Conservation (phyloP, 2,797 vertebrate species). For the Cyclopterus lumpus region DNA sequence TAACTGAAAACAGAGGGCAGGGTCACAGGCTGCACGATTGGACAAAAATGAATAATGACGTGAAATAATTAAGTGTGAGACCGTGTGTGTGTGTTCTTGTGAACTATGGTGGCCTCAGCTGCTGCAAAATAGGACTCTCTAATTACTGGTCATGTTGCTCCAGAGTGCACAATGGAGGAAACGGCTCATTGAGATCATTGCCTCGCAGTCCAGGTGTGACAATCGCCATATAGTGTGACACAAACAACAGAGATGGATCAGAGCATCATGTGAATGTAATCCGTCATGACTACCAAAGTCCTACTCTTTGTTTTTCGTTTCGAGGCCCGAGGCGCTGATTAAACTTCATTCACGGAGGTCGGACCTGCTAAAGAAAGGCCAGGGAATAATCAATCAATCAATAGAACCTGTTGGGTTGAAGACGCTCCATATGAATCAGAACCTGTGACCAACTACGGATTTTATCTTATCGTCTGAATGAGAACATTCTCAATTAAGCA, state of each 20-base stretch:
- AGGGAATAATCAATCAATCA: not conserved
- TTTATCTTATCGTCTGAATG: not conserved
- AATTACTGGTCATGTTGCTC: constrained; percentile 35
- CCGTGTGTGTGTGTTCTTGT: not conserved
- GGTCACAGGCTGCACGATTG: constrained; percentile 29
- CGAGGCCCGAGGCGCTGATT: constrained; percentile 8
- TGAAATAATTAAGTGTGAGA: constrained; percentile 44
- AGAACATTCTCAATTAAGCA: not conserved
- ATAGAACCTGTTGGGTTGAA: not conserved
- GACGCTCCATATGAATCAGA: not conserved
- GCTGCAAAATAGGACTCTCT: constrained; percentile 22
- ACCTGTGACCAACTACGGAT: not conserved
- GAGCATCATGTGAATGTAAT: not conserved
- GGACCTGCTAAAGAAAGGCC: not conserved
- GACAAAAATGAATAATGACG: constrained; percentile 52
- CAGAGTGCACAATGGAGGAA: not conserved
- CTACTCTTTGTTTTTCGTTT: not conserved
- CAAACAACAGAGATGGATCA: not conserved
- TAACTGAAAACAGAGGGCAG: not conserved
- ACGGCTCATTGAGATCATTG: not conserved
- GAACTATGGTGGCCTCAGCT: constrained; percentile 14
- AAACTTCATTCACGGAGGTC: not conserved
- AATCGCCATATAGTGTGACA: not conserved
- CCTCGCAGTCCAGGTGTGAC: not conserved
- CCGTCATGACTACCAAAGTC: not conserved